Base-by-base conservation (phyloP, 1,140 invertebrate genomes). In the Lordiphosa mommai region DNA sequence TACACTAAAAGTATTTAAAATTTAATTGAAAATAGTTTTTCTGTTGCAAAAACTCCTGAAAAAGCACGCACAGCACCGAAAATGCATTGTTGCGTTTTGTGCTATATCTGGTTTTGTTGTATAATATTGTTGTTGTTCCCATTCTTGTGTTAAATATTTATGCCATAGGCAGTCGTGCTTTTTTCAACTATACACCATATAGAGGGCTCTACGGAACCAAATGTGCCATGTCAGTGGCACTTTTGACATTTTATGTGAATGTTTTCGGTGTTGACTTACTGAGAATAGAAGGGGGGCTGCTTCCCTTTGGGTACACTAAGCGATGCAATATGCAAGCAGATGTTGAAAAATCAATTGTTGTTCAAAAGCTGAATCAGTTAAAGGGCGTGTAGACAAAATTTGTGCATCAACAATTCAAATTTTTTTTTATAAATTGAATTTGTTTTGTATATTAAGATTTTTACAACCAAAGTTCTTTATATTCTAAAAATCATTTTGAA, bases 181-280 rank as follows among this genome's bases (percentile, higher is more conserved):
- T 10, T 30, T 30, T 40, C 5, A 20, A 16, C 17, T 17, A 6
- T 41, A 43, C 4, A 10, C 27, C 16, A 8, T 43, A 43, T 30
- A 41, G 20, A 48, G 49, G 49, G 57, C 30, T 4, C 12, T 8
- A 9, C 4, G 6, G 9, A 17, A 33, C 29, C 76, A 67, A 71
- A 82, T 79, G 74, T 37, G 32, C 13, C 74, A 61, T 80, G 74
- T 79, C 74, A 70, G 38, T 66, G 51, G 71, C 76, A 80, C 76
- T 74, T 76, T 76, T 66, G 64, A 73, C 69, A 79, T 73, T 69
- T 58, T 47, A 61, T 44, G 46, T 47, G 55, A 48, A 72, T 65
- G 47, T 52, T 59, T 64, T 52, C 14, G 64, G 58, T 73, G 70
- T 73, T 73, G 59, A 53, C 63, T 73, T 74, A 55, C 59, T 14